phyloP scores from a whole-genome alignment of 1,140 invertebrate genomes.

The Paracyclopina nana region DNA sequence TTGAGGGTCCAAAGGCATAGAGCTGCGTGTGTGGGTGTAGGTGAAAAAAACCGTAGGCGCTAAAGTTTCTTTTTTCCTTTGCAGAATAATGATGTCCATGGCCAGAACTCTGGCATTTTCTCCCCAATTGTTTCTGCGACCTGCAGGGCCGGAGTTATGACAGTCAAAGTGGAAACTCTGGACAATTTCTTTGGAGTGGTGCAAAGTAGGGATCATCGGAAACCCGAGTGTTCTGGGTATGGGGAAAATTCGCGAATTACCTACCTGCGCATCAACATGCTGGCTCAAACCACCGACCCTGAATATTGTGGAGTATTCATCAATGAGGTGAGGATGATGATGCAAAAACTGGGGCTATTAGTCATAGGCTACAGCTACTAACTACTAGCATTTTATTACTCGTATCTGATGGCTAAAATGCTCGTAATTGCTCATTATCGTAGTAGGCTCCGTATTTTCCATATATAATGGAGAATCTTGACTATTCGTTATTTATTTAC shows the following conservation, averaged over 20 bases:
- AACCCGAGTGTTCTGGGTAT: constrained; percentile 49
- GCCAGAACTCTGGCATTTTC: constrained; percentile 29
- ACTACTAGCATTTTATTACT: no score
- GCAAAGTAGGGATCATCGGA: constrained; percentile 52
- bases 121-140: constrained; percentile 58
- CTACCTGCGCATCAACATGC: constrained; percentile 53
- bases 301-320: constrained; percentile 59
- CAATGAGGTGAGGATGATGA: background rate
- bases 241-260: constrained; percentile 52
- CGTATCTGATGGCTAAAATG: no score
- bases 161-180: constrained; percentile 30
- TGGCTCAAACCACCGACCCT: constrained; percentile 44
- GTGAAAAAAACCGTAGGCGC: no score
- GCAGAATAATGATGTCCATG: background rate
- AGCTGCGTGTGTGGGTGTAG: no score
- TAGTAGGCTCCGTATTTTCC: no score
- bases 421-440: no score
- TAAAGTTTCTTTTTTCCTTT: no score
- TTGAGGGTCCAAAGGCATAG: no score
- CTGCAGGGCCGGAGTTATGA: constrained; percentile 70
- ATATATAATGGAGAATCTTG: no score
- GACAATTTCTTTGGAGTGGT: constrained; percentile 36
- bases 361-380: no score
- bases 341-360: no score
- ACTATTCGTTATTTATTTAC: no score